Evolutionary conservation across 1,140 invertebrate genomes (phyloP), one percentile per base, ranked within the genome.

Genomic region (Drosophila erecta): DNA sequence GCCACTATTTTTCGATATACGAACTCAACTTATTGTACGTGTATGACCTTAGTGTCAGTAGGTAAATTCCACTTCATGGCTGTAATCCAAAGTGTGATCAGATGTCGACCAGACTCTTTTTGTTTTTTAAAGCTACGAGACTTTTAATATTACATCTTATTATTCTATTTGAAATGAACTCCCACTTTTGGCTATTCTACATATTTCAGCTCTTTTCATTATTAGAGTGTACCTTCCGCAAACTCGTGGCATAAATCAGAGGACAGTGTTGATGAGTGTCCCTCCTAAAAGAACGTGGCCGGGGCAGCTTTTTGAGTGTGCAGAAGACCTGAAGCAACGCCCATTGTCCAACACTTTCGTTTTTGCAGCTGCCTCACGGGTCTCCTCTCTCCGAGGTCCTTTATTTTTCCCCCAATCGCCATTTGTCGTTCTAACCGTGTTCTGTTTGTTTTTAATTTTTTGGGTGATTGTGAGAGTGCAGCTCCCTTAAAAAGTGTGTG

Each of bases 281-380:
- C 40, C 60, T 24, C 35, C 43, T 27, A 22, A 46, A 46, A 54
- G 27, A 56, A 33, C 20, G 54, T 47, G 35, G 51, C 44, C 56
- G 61, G 54, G 30, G 55, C 53, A 49, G 41, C 35, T 56, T 47
- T 62, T 54, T 64, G 70, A 64, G 57, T 76, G 58, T 81, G 65
- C 53, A 49, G 41, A 61, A 56, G 66, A 74, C 76, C 79, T 76
- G 84, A 60, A 89, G 79, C 84, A 84, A 89, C 84, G 84, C 84
- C 84, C 84, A 89, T 87, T 77, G 76, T 84, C 79, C 83, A 83
- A 89, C 83, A 89, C 84, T 89, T 89, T 84, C 84, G 51, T 71
- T 90, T 87, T 87, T 57, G 61, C 70, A 51, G 44, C 47, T 61
- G 55, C 51, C 44, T 54, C 54, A 50, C 41, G 41, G 41, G 46